Evolutionary conservation across 1,140 invertebrate genomes (phyloP), one percentile per base, ranked within the genome.

Genomic region (Centruroides vittatus): DNA sequence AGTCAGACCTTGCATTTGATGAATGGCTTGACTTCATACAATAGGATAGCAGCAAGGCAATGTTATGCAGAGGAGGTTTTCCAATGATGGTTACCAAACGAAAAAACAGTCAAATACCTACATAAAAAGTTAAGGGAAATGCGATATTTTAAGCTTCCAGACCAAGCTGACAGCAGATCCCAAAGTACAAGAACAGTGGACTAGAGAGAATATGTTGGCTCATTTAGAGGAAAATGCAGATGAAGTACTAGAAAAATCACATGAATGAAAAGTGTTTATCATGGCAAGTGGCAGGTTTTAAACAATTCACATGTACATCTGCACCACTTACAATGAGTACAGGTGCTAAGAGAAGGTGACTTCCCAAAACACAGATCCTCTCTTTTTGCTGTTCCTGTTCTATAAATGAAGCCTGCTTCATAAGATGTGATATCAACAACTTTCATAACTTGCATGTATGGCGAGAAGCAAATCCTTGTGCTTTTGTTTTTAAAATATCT

Each of bases 81-180:
- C 58, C n/a, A 57, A 48, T 54, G 58, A 52, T 58, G 55, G 47
- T 35, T 56, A 51, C 56, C 58, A 60, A 36, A 41, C 50, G 48
- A 36, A 53, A 50, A 49, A 55, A 57, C 49, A 57, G 56, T 9
- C 57, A 53, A 46, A 11, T 46, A 11, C 6, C 10, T 57, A 9
- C 41, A 57, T 9, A 57, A 46, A 57, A 12, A 36, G 10, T 12
- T 12, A 11, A 10, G 2, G 10, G 10, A 12, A 7, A 35, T 57
- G 11, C 11, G 34, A 35, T 11, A 46, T 8, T 12, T 35, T 11
- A 10, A 12, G 10, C 34, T 2, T 11, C 41, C 34, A 36, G 6
- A 57, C 10, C 8, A 9, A 11, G 13, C 23, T 46, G 9, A 12
- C 10, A 36, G 9, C 11, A 23, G 9, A 35, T 54, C 52, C 9